Evolutionary conservation across 92 coral and sea anemone genomes (phyloP), one percentile per base, ranked within the genome.

Genomic region (Epizoanthus scotinus): DNA sequence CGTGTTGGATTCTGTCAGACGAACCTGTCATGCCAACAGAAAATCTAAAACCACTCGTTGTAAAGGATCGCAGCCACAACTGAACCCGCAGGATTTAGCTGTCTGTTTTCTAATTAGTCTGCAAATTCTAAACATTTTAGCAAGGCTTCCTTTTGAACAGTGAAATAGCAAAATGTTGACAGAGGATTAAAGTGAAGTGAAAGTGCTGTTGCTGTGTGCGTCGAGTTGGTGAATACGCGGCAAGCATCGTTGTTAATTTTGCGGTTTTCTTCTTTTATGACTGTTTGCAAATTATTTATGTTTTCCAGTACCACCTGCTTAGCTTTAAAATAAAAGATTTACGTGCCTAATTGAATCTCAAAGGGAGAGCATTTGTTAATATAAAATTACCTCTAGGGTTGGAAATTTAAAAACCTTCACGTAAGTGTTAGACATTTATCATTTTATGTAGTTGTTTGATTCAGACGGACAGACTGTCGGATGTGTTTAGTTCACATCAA

Each of bases 261-360:
- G 84, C 63, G 90, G 84, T 83, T 73, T 73, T 60, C 66, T 67
- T 64, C 71, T 75, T 67, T 73, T n/a, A 81, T 54, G 66, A 59
- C 67, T 24, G 55, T 63, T 71, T 29, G 63, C 38, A 1, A 57
- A 24, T 79, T 79, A 70, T 67, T 83, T 62, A 68, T 69, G 65
- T 69, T 75, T 71, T 64, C 25, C 62, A 3, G 65, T 49, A 54
- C 84, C 90, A 87, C 87, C 90, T 87, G 87, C 65, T 24, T 63
- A 9, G 65, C 27, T 28, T 60, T 44, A 54, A 61, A 53, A 27
- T 81, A 70, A 71, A 44, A 77, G 52, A 49, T 47, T 38, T 75
- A 62, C 20, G 81, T 31, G 71, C 59, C 49, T 59, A 78, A 55
- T 86, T 36, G 65, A 65, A 70, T 63, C n/a, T n/a, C 64, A 31